Evolutionary conservation across 2,888 invertebrate species (phyloP), one percentile per base, ranked within the genome.

Genomic region (Polydrusus tereticollis): DNA sequence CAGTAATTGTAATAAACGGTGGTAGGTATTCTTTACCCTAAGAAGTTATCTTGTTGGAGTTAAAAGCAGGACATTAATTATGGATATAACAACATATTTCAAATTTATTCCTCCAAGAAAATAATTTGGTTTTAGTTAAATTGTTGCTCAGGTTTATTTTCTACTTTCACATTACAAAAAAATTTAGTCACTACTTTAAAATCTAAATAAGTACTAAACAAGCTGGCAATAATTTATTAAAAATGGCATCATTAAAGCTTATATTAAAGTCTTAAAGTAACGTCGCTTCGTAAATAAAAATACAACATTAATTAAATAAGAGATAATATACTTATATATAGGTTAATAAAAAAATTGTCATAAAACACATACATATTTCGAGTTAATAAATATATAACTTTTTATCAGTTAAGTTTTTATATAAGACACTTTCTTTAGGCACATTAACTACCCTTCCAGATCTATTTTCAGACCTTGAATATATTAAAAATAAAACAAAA

Each of bases 381-480:
- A 26, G n/a, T 29, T 55, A 55, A 55, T 55, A 29, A 55, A 29
- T 55, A n/a, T n/a, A 55, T 55, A 29, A 29, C 0, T 55, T 29
- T 55, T 18, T 21, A n/a, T n/a, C n/a, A 58, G 16, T 62, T 33
- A 62, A 64, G 63, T 50, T 52, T 64, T 52, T 60, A 20, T n/a
- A 1, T 68, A 68, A 68, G 68, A 68, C 68, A 68, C 68, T 60
- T 57, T 64, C 21, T 20, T 36, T 68, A 68, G 68, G 68, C 68
- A 68, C 68, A 47, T 68, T 8, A 41, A 68, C 58, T 68, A 68
- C 68, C 45, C 6, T 16, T 6, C 47, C 62, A 29, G 62, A 62
- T 43, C 62, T 6, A 29, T 62, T 29, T 50, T 64, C 52, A 64
- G 63, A 64, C 38, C 47, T 29, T 21, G 3, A 41, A 41, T 41